Conservation (phyloP, 2,113 vertebrate species). For the Sebastes schlegelii region DNA sequence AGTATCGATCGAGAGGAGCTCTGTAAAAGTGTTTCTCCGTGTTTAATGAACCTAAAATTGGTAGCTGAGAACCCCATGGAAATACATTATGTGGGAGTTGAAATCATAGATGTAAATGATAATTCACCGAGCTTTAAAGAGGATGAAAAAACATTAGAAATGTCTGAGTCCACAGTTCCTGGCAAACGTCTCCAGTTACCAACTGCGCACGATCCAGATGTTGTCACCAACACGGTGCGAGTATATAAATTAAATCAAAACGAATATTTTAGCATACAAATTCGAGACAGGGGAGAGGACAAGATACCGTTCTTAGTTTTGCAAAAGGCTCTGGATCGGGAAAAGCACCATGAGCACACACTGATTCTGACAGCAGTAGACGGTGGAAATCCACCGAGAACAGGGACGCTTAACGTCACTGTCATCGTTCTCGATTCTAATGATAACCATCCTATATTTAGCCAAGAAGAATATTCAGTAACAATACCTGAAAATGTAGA, state of each 20-base stretch:
- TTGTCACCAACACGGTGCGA: constrained; percentile 57
- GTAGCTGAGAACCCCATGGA: constrained; percentile 79
- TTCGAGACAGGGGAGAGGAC: constrained; percentile 69
- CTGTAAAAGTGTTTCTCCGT: constrained; percentile 59
- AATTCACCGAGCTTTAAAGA: constrained; percentile 73
- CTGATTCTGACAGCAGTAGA: constrained; percentile 73
- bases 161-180: constrained; percentile 25
- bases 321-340: constrained; percentile 77
- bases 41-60: constrained; percentile 74
- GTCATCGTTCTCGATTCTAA: constrained; percentile 77
- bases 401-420: constrained; percentile 74
- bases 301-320: constrained; percentile 76
- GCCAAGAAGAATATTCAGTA: constrained; percentile 66
- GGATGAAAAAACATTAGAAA: constrained; percentile 67
- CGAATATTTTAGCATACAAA: constrained; percentile 74
- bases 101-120: constrained; percentile 79
- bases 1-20: constrained; percentile 77
- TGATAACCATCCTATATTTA: constrained; percentile 79
- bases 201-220: constrained; percentile 68
- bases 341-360: constrained; percentile 53
- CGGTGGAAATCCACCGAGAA: constrained; percentile 72
- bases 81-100: constrained; percentile 76
- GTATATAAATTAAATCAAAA: constrained; percentile 75
- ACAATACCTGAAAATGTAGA: constrained; percentile 71
- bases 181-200: constrained; percentile 74